A percentile compares a stretch with the other conserved stretches of the same genome.
These are phyloP conservation scores for Margaritifera margaritifera DNA, from an alignment of 2,888 invertebrate species.

Conservation along the genomic window DNA sequence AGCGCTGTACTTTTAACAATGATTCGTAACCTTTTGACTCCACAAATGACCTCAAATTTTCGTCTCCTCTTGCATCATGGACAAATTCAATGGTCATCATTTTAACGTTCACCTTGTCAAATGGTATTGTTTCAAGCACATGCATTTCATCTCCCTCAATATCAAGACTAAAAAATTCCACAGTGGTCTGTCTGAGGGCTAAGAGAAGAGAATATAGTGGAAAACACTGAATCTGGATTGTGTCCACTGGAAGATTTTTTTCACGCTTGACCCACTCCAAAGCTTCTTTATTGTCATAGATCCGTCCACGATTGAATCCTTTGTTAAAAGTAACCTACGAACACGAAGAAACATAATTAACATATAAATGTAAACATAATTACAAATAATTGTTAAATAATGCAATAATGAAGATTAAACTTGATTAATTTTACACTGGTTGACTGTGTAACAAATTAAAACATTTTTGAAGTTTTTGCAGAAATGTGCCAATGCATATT, in stretches of 20 bases:
- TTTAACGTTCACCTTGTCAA: slow-evolving; percentile 74
- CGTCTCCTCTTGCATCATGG: slow-evolving; percentile 12
- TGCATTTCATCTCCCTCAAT: slow-evolving; percentile 76
- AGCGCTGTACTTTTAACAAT: slow-evolving; percentile 7
- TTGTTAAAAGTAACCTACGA: slow-evolving; percentile 17
- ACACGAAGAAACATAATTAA: not conserved
- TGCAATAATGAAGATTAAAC: no score
- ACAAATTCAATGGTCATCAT: slow-evolving; percentile 50
- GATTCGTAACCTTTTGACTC: slow-evolving; percentile 4
- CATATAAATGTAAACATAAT: no score
- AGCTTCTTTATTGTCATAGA: slow-evolving; percentile 3
- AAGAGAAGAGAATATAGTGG: slow-evolving; percentile 86
- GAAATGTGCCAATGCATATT: no score
- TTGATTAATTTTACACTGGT: no score
- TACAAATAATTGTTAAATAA: no score
- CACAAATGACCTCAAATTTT: not conserved
- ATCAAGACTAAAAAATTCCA: slow-evolving; percentile 82
- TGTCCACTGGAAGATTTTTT: not conserved
- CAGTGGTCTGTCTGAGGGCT: slow-evolving; percentile 81
- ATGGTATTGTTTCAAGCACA: slow-evolving; percentile 79
- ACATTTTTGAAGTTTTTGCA: no score
- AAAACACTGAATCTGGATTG: slow-evolving; percentile 81
- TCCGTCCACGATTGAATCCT: slow-evolving; percentile 12
- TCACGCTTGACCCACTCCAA: slow-evolving; percentile 4
- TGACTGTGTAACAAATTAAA: no score